Evolutionary conservation across 2,888 invertebrate genomes (phyloP), one percentile per base, ranked within the genome.

Genomic region (Rhodophaea formosa): DNA sequence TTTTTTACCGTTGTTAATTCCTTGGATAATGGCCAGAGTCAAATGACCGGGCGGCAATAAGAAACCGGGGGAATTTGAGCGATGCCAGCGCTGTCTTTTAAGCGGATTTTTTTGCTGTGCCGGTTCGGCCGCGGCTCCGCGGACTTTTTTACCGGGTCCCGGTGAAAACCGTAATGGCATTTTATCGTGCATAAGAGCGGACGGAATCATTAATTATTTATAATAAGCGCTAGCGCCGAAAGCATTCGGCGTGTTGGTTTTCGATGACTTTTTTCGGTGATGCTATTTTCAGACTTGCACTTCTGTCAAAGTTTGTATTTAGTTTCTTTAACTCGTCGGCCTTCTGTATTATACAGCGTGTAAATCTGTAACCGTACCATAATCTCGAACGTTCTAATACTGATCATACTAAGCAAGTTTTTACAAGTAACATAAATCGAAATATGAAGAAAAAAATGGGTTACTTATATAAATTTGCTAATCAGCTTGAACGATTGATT

Each of bases 131-230:
- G 81, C 84, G 71, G 81, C 35, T 78, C 86, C 82, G 83, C 82
- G 80, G 74, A 67, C 76, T 87, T 88, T 90, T 90, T 90, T 89
- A 80, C 81, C 76, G 74, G 80, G 73, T 78, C 77, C 79, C 83
- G 82, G 88, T 88, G 89, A 90, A 90, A 90, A 90, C 89, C 88
- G 85, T 90, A 90, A 90, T 89, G 88, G 90, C 90, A 90, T 90
- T 89, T 90, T 89, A 88, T 89, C 86, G 88, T 89, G 88, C 89
- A 89, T 90, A 89, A 88, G 84, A 87, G 88, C 81, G 77, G 82
- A 72, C 75, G 83, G 84, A 88, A 88, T 90, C 90, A 91, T 91
- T 90, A 90, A 90, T 90, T 89, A 91, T 91, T 91, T 91, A 91
- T 90, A 91, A 89, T 89, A 90, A 88, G 86, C 82, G 80, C 84